These are phyloP conservation scores for Picus viridis DNA, from an alignment of 2,797 vertebrate species.

Conservation along the genomic window DNA sequence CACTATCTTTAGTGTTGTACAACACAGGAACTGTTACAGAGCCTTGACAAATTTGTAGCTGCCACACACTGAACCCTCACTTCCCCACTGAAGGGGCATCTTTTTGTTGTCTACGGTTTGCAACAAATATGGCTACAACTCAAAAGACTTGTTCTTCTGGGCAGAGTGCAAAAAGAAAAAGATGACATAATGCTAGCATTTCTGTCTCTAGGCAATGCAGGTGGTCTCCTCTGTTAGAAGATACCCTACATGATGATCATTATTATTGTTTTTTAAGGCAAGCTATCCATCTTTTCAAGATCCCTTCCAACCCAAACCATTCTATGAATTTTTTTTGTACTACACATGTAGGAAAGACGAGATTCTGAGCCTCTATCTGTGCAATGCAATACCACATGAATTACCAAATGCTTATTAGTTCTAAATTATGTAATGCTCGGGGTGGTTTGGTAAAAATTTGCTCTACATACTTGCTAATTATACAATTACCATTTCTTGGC, in stretches of 20 bases:
- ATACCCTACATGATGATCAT: neutral
- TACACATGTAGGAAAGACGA: neutral
- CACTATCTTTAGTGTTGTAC: neutral
- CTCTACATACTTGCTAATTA: conserved; percentile 19
- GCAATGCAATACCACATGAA: neutral
- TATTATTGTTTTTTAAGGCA: neutral
- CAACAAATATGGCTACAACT: neutral
- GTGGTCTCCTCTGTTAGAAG: neutral
- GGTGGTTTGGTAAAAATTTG: conserved; percentile 4
- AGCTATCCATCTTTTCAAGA: neutral
- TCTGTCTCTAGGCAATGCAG: neutral
- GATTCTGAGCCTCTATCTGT: neutral
- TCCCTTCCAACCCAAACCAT: too few relatives aligned
- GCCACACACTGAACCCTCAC: neutral
- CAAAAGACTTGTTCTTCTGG: neutral
- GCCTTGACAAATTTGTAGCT: neutral
- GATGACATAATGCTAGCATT: neutral
- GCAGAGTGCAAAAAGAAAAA: neutral
- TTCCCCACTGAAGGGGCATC: neutral
- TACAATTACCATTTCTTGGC: conserved; percentile 26
- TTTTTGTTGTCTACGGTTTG: neutral
- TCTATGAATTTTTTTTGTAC: neutral
- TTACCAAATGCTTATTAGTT: conserved; percentile 4
- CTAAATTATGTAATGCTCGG: neutral
- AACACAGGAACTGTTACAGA: neutral